Conservation (phyloP, 2,888 invertebrate species). For the Salpingus planirostris region DNA sequence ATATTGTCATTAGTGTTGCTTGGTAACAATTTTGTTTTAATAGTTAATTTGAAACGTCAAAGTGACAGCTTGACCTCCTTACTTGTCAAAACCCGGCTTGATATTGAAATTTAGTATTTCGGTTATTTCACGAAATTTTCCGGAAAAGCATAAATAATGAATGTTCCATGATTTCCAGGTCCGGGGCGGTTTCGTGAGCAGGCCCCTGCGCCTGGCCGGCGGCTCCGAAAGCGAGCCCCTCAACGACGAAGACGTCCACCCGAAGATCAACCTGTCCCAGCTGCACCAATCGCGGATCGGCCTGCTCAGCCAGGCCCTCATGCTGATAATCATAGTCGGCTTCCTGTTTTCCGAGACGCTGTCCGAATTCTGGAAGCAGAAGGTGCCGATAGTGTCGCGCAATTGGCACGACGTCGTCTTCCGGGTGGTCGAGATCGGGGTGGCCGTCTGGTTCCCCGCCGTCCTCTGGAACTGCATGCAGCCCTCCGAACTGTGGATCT, state of each 20-base stretch:
- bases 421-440: slow-evolving; percentile 84
- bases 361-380: slow-evolving; percentile 88
- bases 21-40: too few relatives aligned
- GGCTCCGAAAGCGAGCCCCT: slow-evolving; percentile 29
- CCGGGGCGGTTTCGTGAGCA: slow-evolving; percentile 73
- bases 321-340: slow-evolving; percentile 81
- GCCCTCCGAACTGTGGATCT: slow-evolving; percentile 86
- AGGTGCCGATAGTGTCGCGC: slow-evolving; percentile 76
- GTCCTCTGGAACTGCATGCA: slow-evolving; percentile 94
- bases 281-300: slow-evolving; percentile 86
- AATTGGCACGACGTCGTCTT: slow-evolving; percentile 91
- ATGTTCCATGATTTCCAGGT: too few relatives aligned
- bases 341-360: slow-evolving; percentile 87
- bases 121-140: too few relatives aligned
- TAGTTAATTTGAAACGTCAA: too few relatives aligned
- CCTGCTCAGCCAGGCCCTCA: slow-evolving; percentile 79
- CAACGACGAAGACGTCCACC: slow-evolving; percentile 25
- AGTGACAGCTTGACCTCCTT: too few relatives aligned
- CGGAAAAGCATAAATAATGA: too few relatives aligned
- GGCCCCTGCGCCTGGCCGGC: slow-evolving; percentile 32
- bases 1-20: too few relatives aligned
- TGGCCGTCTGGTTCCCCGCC: slow-evolving; percentile 91
- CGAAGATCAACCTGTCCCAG: slow-evolving; percentile 69
- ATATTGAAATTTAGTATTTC: too few relatives aligned
- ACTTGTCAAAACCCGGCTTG: too few relatives aligned